phyloP scores from a whole-genome alignment of 2,113 vertebrate species.

The Anser cygnoides region DNA sequence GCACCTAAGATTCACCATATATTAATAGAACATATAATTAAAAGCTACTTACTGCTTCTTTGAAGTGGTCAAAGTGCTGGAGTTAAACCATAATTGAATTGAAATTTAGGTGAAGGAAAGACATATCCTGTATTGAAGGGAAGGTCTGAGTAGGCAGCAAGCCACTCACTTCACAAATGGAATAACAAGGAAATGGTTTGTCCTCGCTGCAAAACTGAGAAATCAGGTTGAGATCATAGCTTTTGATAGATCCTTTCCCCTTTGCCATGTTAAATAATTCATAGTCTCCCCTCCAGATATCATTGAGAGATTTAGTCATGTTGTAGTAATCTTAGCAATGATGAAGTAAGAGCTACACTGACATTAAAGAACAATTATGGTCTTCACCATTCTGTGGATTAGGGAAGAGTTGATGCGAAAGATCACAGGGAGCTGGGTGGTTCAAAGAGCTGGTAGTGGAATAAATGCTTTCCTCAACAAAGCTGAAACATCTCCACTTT shows the following conservation, averaged over 20 bases:
- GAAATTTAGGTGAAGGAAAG: neutral
- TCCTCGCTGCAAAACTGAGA: neutral
- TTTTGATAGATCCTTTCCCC: neutral
- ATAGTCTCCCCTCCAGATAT: neutral
- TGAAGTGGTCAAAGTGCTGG: neutral
- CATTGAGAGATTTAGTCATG: conserved; percentile 27
- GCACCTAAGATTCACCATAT: neutral
- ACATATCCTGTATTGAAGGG: neutral
- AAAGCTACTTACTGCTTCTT: neutral
- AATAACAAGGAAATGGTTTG: neutral
- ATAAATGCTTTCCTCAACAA: fast-evolving
- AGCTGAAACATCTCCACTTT: neutral
- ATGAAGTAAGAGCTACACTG: neutral
- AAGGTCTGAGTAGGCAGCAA: neutral
- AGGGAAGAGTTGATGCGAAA: conserved; percentile 18
- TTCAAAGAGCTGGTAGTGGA: neutral
- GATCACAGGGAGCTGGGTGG: neutral
- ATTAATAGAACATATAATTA: neutral
- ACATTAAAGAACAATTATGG: neutral
- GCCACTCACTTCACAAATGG: neutral
- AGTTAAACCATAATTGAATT: neutral
- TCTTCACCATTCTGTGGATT: neutral
- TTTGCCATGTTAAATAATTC: neutral
- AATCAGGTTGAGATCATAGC: neutral
- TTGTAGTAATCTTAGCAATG: neutral